Conservation (phyloP, 1,140 invertebrate genomes). For the Trypoxylus dichotomus region DNA sequence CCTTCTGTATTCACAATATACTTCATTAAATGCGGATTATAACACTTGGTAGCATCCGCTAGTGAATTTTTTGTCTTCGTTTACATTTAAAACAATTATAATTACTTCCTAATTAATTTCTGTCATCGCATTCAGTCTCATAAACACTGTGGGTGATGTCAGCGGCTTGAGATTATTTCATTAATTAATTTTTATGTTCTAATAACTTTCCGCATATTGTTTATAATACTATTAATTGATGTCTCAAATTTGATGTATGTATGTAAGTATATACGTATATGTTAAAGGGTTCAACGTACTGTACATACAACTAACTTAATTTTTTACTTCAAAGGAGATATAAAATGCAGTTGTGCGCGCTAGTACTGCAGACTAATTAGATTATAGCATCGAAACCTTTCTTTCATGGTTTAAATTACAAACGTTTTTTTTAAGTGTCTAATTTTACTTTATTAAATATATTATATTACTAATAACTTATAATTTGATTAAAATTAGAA, state of each 20-base stretch:
- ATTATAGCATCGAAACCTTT: neutral
- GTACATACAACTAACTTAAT: neutral
- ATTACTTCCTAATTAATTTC: neutral
- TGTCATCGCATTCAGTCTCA: neutral
- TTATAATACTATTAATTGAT: constrained; percentile 12
- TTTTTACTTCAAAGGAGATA: constrained; percentile 2
- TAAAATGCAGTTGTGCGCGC: neutral
- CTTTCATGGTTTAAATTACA: neutral
- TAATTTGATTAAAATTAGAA: too few species aligned
- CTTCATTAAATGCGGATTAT: too few species aligned
- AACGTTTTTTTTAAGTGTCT: neutral
- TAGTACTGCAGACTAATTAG: neutral
- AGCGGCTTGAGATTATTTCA: neutral
- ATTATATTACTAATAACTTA: too few species aligned
- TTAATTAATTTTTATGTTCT: constrained; percentile 20
- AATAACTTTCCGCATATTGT: neutral
- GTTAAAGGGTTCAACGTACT: constrained; percentile 7
- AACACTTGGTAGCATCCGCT: too few species aligned
- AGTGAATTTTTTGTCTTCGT: neutral
- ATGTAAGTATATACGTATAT: neutral
- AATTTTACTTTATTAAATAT: too few species aligned
- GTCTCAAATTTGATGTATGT: neutral
- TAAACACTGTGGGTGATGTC: neutral
- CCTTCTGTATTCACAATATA: too few species aligned
- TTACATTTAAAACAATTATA: neutral